Evolutionary conservation across 2,113 vertebrate species (phyloP), one percentile per base, ranked within the genome.

Genomic region (Castor canadensis): DNA sequence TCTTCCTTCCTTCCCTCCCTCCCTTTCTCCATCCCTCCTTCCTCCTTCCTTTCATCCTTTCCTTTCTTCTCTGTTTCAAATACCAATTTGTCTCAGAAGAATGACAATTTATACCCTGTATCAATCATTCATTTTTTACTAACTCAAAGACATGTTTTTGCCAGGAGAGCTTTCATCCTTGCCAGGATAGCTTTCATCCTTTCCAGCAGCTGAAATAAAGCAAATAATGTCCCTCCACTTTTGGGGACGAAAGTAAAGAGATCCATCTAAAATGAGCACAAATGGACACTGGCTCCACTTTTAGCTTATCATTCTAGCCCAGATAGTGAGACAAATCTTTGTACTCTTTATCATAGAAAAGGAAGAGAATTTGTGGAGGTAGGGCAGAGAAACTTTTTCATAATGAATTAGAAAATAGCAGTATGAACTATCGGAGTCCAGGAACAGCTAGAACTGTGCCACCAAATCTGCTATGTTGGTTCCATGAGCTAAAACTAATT

Each of bases 151-250:
- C 40, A 67, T 67, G 38, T 86, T 60, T 88, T 95, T n/a, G n/a
- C n/a, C n/a, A n/a, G n/a, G n/a, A n/a, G n/a, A n/a, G n/a, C n/a
- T n/a, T n/a, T n/a, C n/a, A 58, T 58, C 56, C 17, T 58, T 95
- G 15, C 90, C 77, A 52, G 67, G 56, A 71, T 20, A 92, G 40
- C 52, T 97, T 96, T 96, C 83, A 94, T 95, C 7, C 1, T 26
- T 94, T 92, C 67, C 20, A 76, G 67, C 4, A 84, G 47, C 76
- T 87, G 93, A 98, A 97, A 96, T 91, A 96, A 95, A 81, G 62
- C 11, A 8, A 96, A 35, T 32, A 82, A 76, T 94, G 45, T 83
- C 83, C 62, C 62, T 94, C 75, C 43, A 5, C 85, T 91, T 96
- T 91, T 81, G 81, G 87, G 87, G 45, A 87, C 54, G 69, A 94